Evolutionary conservation across 2,113 vertebrate genomes (phyloP), one percentile per base, ranked within the genome.

Genomic region (Colinus virginianus): DNA sequence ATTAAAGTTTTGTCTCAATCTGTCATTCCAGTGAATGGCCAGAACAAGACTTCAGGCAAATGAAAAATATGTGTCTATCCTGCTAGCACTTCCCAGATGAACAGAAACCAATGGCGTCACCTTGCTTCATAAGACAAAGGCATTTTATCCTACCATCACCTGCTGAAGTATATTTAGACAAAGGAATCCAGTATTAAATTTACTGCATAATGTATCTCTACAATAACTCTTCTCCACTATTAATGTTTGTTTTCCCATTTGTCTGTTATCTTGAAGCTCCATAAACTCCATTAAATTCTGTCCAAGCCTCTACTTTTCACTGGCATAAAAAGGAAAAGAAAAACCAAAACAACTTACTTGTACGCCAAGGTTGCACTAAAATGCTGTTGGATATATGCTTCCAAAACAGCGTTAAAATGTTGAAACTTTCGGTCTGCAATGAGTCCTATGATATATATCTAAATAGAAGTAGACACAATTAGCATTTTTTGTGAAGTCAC

Each of bases 381-480:
- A 94, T 99, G 99, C 91, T 99, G 99, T 43, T 99, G 98, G 92
- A 99, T 99, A 80, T 99, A 99, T 6, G 99, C 99, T 97, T 99
- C 99, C 96, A 99, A 89, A 84, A 99, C 99, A 0, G 99, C 98
- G 95, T 99, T 99, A 94, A 99, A 99, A 94, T 99, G 99, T 93
- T 99, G 99, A 92, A 99, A 99, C 93, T 99, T 99, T 55, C 99
- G 98, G 96, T 99, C 99, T 79, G 99, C 99, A 38, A 99, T 99
- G 78, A 99, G 98, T 75, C 98, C 98, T 83, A 99, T 99, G 91
- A 99, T 99, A 81, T 99, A 98, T 90, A 99, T 99, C 99, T 99
- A 95, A 96, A 90, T 78, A 94, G 68, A 97, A 14, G 91, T 3
- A 15, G 42, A 90, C 62, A 78, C 11, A 34, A 66, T 95, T 21